Evolutionary conservation across 2,888 invertebrate genomes (phyloP).

Genomic region (Furcula furcula): DNA sequence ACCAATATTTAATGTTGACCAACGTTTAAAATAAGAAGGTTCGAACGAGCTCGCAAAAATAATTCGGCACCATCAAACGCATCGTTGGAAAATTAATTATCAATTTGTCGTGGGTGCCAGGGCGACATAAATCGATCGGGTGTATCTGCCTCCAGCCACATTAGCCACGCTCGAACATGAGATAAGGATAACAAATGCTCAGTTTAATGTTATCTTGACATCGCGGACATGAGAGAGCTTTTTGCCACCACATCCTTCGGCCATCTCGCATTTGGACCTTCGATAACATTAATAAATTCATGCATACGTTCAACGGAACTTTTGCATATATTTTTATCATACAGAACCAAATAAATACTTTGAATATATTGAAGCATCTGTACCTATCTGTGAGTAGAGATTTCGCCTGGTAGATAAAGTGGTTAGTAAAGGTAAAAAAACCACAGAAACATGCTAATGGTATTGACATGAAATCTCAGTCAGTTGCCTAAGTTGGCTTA

Average conservation of each 20-base stretch:
- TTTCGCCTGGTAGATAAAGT: not conserved
- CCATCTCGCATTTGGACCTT: conserved; percentile 54
- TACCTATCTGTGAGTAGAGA: not conserved
- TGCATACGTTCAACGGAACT: conserved; percentile 24
- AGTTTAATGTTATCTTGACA: conserved; percentile 80
- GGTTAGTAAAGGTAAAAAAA: too few relatives aligned
- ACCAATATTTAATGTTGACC: conserved; percentile 53
- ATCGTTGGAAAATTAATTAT: conserved; percentile 76
- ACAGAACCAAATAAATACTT: conserved; percentile 20
- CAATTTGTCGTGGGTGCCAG: conserved; percentile 80
- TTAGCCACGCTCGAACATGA: conserved; percentile 76
- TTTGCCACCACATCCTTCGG: conserved; percentile 77
- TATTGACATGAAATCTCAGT: conserved; percentile 12
- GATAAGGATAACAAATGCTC: conserved; percentile 81
- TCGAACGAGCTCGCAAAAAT: conserved; percentile 60
- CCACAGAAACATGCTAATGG: conserved; percentile 17
- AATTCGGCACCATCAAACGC: conserved; percentile 76
- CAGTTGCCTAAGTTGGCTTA: too few relatives aligned
- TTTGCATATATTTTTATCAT: conserved; percentile 27
- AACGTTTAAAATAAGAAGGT: conserved; percentile 42
- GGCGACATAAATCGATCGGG: conserved; percentile 79
- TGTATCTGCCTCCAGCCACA: conserved; percentile 74
- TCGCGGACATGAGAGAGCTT: conserved; percentile 79
- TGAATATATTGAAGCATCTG: conserved; percentile 8
- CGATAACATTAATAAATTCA: conserved; percentile 44